Evolutionary conservation across 1,140 invertebrate species (phyloP).

Genomic region (Saxidomus purpurata): DNA sequence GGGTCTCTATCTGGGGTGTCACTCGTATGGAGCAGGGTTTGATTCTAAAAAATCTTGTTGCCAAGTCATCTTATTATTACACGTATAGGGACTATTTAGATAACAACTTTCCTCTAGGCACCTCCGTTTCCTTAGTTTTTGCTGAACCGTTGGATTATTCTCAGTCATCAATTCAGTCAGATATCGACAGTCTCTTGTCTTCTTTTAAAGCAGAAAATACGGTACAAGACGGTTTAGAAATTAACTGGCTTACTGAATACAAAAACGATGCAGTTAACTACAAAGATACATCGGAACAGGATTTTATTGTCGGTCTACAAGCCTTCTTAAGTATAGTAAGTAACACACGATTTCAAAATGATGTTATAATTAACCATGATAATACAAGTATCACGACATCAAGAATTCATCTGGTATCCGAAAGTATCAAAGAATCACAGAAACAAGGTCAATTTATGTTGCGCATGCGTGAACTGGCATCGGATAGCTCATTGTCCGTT

Average conservation of each 20-base stretch:
- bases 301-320: constrained; percentile 92
- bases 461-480: constrained; percentile 73
- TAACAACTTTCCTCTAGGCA: constrained; percentile 15
- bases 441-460: constrained; percentile 79
- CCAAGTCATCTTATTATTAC: constrained; percentile 81
- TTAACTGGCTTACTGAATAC: neutral
- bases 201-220: neutral
- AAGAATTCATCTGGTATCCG: constrained; percentile 75
- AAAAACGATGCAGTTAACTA: constrained; percentile 89
- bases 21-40: constrained; percentile 93
- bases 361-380: constrained; percentile 94
- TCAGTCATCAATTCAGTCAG: constrained; percentile 89
- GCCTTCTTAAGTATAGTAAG: constrained; percentile 88
- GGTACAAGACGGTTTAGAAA: constrained; percentile 25
- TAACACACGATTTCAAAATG: constrained; percentile 89
- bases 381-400: constrained; percentile 92
- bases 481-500: constrained; percentile 64
- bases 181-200: neutral
- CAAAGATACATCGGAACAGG: constrained; percentile 85
- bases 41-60: constrained; percentile 88
- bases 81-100: constrained; percentile 38
- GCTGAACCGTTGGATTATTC: constrained; percentile 94
- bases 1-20: constrained; percentile 95
- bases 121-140: constrained; percentile 47
- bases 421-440: constrained; percentile 70